These are phyloP conservation scores for Fundulus diaphanus DNA, from an alignment of 2,797 vertebrate genomes.

Conservation along the genomic window DNA sequence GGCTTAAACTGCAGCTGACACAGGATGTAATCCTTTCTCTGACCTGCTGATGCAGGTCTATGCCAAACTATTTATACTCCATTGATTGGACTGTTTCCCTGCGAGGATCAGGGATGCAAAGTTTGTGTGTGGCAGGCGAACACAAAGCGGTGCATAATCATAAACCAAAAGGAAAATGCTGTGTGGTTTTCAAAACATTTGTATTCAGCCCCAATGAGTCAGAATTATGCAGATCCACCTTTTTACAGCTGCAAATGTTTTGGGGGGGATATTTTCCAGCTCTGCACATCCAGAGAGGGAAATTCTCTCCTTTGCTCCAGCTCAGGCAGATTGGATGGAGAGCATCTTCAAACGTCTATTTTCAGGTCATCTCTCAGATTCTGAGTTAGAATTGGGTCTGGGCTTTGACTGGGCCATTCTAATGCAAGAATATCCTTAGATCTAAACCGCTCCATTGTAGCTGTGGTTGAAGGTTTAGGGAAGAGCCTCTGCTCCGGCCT, in stretches of 20 bases:
- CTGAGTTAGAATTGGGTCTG: not conserved
- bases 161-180: not conserved
- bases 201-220: not conserved
- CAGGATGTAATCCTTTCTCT: no score
- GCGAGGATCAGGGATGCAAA: no score
- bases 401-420: not conserved
- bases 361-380: no score
- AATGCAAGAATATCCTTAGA: not conserved
- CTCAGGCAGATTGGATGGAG: not conserved
- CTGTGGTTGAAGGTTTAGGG: not conserved
- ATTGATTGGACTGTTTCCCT: no score
- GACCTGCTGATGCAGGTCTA: not conserved
- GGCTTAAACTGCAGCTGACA: no score
- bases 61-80: not conserved
- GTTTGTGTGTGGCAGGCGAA: not conserved
- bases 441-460: not conserved
- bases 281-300: not conserved
- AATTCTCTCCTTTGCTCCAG: not conserved
- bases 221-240: not conserved
- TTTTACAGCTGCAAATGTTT: slow-evolving; percentile 7
- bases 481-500: no score
- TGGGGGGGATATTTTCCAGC: not conserved
- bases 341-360: not conserved
- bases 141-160: not conserved
- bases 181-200: not conserved